Conservation (phyloP, 2,113 vertebrate species). For the Indicator maculatus region DNA sequence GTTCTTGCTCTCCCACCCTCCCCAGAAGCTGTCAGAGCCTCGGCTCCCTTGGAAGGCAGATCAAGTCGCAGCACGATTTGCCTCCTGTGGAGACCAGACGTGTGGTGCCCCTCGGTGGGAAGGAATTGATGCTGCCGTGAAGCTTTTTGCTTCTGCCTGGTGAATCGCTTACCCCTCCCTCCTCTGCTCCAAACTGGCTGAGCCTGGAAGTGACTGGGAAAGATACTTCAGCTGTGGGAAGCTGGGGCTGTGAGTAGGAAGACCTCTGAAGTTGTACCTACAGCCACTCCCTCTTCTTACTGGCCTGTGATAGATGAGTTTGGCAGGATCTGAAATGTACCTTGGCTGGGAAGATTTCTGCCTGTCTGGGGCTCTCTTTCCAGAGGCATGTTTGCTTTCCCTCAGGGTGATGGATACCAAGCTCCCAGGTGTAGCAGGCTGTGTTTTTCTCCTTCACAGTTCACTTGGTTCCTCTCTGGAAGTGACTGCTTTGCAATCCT, state of each 20-base stretch:
- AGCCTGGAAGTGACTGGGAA: background rate
- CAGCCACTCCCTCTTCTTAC: background rate
- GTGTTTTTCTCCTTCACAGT: constrained; percentile 53
- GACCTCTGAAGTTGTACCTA: background rate
- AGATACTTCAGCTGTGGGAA: background rate
- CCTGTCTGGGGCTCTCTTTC: constrained; percentile 1
- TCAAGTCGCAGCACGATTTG: constrained; percentile 43
- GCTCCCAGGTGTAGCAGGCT: constrained; percentile 21
- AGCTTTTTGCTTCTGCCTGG: constrained; percentile 8
- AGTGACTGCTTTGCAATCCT: constrained; percentile 16
- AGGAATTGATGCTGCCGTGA: constrained; percentile 51
- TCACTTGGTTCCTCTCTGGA: constrained; percentile 50
- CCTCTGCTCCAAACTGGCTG: background rate
- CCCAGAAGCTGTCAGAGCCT: background rate
- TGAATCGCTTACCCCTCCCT: background rate
- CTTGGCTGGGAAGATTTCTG: constrained; percentile 26
- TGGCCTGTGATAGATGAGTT: background rate
- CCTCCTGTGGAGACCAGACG: constrained; percentile 25
- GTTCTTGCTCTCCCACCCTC: background rate
- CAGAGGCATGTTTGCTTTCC: constrained; percentile 45
- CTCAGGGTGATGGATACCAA: constrained; percentile 4
- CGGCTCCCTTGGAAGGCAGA: background rate
- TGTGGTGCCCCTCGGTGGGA: constrained; percentile 47
- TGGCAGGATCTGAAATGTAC: background rate
- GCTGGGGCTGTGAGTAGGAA: background rate